Evolutionary conservation across 2,113 vertebrate genomes (phyloP).

Genomic region (Crotalus horridus): DNA sequence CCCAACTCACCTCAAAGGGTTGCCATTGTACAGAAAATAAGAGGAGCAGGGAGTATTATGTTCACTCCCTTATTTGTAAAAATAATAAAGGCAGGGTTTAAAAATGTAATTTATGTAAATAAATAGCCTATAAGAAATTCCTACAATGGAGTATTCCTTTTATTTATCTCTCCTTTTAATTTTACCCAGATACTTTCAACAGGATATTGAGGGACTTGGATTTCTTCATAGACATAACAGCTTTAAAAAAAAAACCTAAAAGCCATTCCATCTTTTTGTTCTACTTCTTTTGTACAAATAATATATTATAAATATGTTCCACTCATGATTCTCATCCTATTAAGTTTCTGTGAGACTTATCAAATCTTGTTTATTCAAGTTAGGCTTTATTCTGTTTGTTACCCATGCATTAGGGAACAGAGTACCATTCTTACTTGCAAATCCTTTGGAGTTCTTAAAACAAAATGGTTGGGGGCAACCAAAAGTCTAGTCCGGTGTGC

Average conservation of each 20-base stretch:
- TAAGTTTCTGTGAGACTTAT: background rate
- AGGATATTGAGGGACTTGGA: background rate
- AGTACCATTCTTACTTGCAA: background rate
- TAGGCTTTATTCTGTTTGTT: background rate
- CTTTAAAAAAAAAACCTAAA: background rate
- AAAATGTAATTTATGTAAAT: background rate
- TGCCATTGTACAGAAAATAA: no score
- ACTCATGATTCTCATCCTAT: background rate
- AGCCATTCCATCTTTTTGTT: background rate
- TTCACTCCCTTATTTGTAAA: background rate
- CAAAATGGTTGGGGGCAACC: background rate
- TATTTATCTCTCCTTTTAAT: background rate
- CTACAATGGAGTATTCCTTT: background rate
- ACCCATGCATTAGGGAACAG: background rate
- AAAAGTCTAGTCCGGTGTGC: background rate
- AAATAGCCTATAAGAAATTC: background rate
- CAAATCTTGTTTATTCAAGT: background rate
- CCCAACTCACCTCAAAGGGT: no score
- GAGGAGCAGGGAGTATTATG: background rate
- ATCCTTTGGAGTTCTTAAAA: background rate
- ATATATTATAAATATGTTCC: background rate
- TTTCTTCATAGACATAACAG: background rate
- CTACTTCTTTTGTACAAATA: background rate
- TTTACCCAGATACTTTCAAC: background rate
- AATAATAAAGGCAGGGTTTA: background rate